Evolutionary conservation across 1,140 invertebrate genomes (phyloP).

Genomic region (Ooceraea biroi): DNA sequence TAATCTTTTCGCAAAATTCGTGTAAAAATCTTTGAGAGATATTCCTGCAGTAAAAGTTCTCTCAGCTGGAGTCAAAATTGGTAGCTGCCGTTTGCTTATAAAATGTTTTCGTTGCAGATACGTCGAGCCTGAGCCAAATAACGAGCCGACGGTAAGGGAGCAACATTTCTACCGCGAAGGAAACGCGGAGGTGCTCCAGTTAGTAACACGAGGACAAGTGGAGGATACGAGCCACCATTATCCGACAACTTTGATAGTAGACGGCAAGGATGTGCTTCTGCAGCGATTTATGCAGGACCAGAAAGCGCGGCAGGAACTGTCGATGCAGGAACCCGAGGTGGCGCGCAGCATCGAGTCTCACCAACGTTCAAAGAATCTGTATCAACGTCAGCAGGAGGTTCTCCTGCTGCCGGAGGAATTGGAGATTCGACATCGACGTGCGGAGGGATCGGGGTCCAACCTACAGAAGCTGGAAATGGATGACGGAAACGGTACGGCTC

Average conservation of each 20-base stretch:
- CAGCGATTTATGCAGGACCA: constrained; percentile 93
- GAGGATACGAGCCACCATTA: constrained; percentile 84
- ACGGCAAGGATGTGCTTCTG: constrained; percentile 93
- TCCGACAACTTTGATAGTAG: constrained; percentile 87
- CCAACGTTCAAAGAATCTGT: constrained; percentile 85
- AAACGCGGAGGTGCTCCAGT: constrained; percentile 92
- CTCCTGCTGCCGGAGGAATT: constrained; percentile 82
- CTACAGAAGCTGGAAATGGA: constrained; percentile 81
- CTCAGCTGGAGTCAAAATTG: not conserved
- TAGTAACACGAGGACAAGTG: constrained; percentile 91
- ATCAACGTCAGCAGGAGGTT: constrained; percentile 87
- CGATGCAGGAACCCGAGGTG: constrained; percentile 79
- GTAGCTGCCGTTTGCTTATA: not conserved
- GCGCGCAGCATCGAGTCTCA: constrained; percentile 79
- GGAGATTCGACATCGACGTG: constrained; percentile 81
- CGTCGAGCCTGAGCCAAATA: constrained; percentile 80
- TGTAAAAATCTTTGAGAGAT: not conserved
- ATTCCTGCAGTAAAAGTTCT: not conserved
- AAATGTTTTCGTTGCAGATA: constrained; percentile 74
- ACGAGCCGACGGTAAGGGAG: constrained; percentile 86
- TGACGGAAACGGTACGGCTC: constrained; percentile 76
- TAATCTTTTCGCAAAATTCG: not conserved
- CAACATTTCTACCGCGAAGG: constrained; percentile 93
- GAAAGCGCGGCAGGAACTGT: constrained; percentile 80
- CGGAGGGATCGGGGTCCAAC: constrained; percentile 77